A percentile compares a stretch with the other conserved stretches of the same genome.
Conservation (phyloP, 2,888 invertebrate species). For the Beris morrisii region DNA sequence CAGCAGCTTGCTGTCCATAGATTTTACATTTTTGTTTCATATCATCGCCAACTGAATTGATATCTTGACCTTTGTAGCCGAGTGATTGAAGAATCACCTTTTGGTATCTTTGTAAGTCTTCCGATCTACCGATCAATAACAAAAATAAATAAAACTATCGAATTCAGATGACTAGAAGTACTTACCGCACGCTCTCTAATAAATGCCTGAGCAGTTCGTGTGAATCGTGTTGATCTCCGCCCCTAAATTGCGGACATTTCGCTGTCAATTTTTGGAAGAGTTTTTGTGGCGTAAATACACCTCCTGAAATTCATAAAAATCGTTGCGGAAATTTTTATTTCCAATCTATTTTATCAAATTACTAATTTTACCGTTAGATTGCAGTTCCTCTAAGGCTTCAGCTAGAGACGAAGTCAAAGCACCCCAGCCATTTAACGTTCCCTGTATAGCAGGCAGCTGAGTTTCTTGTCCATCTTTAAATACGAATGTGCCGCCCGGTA, state of each 20-base stretch:
- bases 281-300: constrained; percentile 67
- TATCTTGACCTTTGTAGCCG: constrained; percentile 74
- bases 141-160: not conserved
- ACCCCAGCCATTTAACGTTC: constrained; percentile 70
- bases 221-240: constrained; percentile 94
- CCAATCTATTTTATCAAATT: not conserved
- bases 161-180: not conserved
- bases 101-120: constrained; percentile 79
- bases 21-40: constrained; percentile 77
- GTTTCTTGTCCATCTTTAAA: constrained; percentile 59
- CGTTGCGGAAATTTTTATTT: not conserved
- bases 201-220: constrained; percentile 92
- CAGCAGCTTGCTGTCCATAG: constrained; percentile 79
- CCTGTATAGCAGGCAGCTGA: constrained; percentile 65
- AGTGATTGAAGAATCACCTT: constrained; percentile 76
- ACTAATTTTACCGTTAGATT: constrained; percentile 55
- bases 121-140: constrained; percentile 57
- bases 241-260: constrained; percentile 83
- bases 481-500: constrained; percentile 72
- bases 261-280: constrained; percentile 66
- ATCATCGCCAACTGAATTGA: constrained; percentile 74
- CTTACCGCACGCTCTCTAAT: constrained; percentile 78
- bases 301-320: constrained; percentile 53
- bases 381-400: constrained; percentile 70
- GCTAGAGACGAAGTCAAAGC: constrained; percentile 68